Base-by-base conservation (phyloP, 2,797 vertebrate species). In the Sciaenops ocellatus region DNA sequence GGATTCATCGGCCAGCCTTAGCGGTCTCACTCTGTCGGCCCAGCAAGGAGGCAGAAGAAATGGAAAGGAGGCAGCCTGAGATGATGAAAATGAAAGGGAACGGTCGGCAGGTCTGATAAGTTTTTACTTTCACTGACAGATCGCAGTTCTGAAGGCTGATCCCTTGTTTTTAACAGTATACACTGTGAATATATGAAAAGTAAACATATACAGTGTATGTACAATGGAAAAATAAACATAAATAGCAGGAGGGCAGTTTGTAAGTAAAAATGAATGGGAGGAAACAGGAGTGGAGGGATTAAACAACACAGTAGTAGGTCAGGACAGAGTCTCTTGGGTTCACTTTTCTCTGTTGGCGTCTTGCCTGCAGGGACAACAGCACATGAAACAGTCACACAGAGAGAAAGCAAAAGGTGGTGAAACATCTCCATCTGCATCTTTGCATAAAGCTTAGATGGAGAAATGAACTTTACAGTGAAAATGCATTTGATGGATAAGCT, bases 31-130 rank as follows among this genome's bases (percentile, higher is more conserved):
- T 80, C 24, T 17, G 51, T 73, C 52, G 4, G 61, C 6, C 17
- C 54, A 44, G 3, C 0, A 0, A 78, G 22, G 56, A 75, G 47
- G 44, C 22, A 73, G 57, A 16, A 20, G 60, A 51, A 67, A 60
- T 6, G 1, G 60, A 63, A 50, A 66, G 48, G 26, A 78, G 52
- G 26, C 38, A 11, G 24, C 0, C 2, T 30, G 73, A 81, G 70
- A 83, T 78, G 69, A 84, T 54, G 50, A 13, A 22, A 47, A 60
- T 55, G 54, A 57, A 74, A 72, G 54, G 51, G 73, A 76, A 73
- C 46, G 46, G 10, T 3, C 54, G 50, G 59, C 42, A 42, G 34
- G 69, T 66, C 41, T 24, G 77, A 78, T 72, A 56, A 50, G n/a
- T 69, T 66, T 46, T 48, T 55, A 6, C 22, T 47, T 26, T 56